Conservation (phyloP, 1,140 invertebrate species). For the Galendromus occidentalis region DNA sequence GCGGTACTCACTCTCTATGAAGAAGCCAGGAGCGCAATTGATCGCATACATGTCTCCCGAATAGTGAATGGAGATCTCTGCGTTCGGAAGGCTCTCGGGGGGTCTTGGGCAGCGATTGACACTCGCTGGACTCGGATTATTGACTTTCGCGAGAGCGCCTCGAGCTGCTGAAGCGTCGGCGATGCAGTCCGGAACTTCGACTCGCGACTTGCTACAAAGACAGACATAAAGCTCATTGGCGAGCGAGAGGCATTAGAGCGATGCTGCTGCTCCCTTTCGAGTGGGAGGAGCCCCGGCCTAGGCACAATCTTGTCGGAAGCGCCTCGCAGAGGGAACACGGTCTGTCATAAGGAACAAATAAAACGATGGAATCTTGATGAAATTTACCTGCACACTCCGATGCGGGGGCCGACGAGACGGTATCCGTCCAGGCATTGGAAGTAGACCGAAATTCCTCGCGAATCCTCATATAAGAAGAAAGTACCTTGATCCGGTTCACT, state of each 20-base stretch:
- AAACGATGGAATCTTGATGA: too few relatives aligned
- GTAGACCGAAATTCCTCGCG: not conserved
- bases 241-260: too few relatives aligned
- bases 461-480: not conserved
- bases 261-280: too few relatives aligned
- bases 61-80: not conserved
- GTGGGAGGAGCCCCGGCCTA: too few relatives aligned
- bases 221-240: too few relatives aligned
- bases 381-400: too few relatives aligned
- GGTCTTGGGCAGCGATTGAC: not conserved
- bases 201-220: not conserved
- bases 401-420: not conserved
- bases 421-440: not conserved
- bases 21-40: not conserved
- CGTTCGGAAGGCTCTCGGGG: not conserved
- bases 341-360: too few relatives aligned
- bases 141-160: not conserved
- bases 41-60: not conserved
- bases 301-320: too few relatives aligned
- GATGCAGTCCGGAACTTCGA: not conserved
- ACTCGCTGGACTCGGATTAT: not conserved
- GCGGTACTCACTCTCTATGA: slow-evolving; percentile 1
- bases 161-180: not conserved
- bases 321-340: too few relatives aligned
- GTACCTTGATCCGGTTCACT: not conserved